Percentiles rank a stretch among this genome's conserved stretches.
These are phyloP conservation scores for Campoletis raptor DNA, from an alignment of 2,888 invertebrate species.

Conservation along the genomic window DNA sequence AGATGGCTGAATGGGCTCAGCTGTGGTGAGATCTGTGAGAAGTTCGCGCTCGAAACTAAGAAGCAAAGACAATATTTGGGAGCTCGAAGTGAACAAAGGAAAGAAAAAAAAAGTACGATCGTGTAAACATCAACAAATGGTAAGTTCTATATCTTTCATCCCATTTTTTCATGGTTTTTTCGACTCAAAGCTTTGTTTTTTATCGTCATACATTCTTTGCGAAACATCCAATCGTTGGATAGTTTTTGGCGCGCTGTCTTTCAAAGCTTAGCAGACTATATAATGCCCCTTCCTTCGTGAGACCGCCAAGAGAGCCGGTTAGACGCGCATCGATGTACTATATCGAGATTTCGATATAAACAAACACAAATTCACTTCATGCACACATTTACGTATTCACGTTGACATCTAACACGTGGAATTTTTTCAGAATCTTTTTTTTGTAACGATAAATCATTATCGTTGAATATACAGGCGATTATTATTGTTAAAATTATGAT, in stretches of 20 bases:
- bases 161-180: constrained; percentile 2
- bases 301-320: constrained; percentile 8
- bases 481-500: neutral
- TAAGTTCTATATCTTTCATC: constrained; percentile 69
- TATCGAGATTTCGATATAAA: constrained; percentile 11
- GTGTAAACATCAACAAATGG: constrained; percentile 73
- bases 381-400: neutral
- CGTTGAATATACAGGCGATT: neutral
- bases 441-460: neutral
- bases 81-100: constrained; percentile 57
- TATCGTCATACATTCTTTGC: neutral
- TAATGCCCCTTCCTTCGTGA: constrained; percentile 9
- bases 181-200: constrained; percentile 4
- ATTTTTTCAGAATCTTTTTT: neutral
- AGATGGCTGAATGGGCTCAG: constrained; percentile 81
- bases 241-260: constrained; percentile 79
- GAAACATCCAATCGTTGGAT: constrained; percentile 49
- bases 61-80: constrained; percentile 70
- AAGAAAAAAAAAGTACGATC: constrained; percentile 52
- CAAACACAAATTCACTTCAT: neutral
- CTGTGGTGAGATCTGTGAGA: constrained; percentile 79
- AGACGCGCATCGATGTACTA: constrained; percentile 30
- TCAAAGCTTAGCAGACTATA: constrained; percentile 75
- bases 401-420: constrained; percentile 6
- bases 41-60: constrained; percentile 72